These are phyloP conservation scores for Ophion ventricosus DNA, from an alignment of 2,888 invertebrate species.

Conservation along the genomic window DNA sequence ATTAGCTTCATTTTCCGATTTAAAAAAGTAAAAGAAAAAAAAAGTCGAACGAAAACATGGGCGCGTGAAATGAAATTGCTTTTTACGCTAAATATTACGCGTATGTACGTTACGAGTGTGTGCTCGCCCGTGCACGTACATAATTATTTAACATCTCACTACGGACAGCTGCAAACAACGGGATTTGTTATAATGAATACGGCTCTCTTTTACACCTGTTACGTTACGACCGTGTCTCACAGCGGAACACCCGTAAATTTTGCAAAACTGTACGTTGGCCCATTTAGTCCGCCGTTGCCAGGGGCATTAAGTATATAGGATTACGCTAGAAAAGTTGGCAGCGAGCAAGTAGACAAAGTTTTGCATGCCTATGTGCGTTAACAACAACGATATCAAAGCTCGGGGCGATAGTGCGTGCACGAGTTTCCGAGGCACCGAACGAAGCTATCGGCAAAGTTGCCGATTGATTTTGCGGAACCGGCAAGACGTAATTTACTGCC, in stretches of 20 bases:
- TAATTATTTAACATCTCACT: background rate
- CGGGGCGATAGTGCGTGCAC: background rate
- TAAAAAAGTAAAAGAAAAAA: background rate
- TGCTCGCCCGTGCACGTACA: background rate
- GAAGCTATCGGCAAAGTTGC: conserved; percentile 49
- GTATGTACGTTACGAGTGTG: background rate
- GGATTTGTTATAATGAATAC: background rate
- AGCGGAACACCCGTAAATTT: conserved; percentile 62
- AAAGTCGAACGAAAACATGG: background rate
- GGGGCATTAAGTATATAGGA: conserved; percentile 66
- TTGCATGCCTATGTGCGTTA: conserved; percentile 13
- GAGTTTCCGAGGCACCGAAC: conserved; percentile 23
- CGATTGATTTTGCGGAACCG: conserved; percentile 55
- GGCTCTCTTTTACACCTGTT: background rate
- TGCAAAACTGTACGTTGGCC: conserved; percentile 61
- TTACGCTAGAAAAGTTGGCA: conserved; percentile 57
- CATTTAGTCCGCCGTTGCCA: conserved; percentile 65
- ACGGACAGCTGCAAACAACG: background rate
- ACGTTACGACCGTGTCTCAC: background rate
- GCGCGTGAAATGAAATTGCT: background rate
- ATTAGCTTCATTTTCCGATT: no score
- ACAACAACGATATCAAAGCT: background rate
- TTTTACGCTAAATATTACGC: background rate
- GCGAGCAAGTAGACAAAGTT: conserved; percentile 26
- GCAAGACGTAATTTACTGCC: conserved; percentile 44